These are phyloP conservation scores for Euphonia xanthogaster DNA, from an alignment of 2,797 vertebrate species.

Conservation along the genomic window DNA sequence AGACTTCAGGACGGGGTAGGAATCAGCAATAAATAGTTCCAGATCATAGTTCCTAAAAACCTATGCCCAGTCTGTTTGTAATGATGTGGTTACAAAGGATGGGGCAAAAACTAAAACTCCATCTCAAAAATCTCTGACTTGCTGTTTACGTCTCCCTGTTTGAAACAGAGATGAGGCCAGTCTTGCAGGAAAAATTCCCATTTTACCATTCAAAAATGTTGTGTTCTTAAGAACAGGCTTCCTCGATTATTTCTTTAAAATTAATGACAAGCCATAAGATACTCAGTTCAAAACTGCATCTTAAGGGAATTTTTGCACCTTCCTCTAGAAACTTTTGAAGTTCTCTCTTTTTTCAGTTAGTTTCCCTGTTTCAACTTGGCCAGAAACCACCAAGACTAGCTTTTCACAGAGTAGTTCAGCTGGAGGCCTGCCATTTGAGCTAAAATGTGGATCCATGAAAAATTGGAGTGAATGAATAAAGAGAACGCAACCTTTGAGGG, in stretches of 20 bases:
- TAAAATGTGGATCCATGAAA: conserved; percentile 4
- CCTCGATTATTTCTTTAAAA: not conserved
- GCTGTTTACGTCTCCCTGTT: not conserved
- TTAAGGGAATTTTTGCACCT: not conserved
- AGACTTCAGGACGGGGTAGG: not conserved
- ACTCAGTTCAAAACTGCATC: not conserved
- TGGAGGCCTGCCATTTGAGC: not conserved
- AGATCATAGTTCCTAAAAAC: not conserved
- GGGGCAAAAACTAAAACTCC: not conserved
- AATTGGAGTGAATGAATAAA: conserved; percentile 13
- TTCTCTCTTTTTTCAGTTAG: not conserved
- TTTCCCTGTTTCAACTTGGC: not conserved
- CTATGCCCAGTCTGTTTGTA: not conserved
- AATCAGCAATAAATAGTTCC: not conserved
- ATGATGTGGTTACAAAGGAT: not conserved
- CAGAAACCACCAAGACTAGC: not conserved
- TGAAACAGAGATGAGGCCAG: not conserved
- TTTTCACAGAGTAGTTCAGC: not conserved
- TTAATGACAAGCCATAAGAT: not conserved
- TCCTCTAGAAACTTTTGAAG: not conserved
- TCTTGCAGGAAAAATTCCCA: not conserved
- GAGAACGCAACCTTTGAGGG: not conserved
- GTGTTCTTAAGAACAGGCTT: not conserved
- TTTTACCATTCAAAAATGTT: not conserved
- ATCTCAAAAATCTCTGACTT: not conserved